A percentile compares a stretch with the other conserved stretches of the same genome.
Conservation (phyloP, 2,113 vertebrate species). For the Enhydra lutris region DNA sequence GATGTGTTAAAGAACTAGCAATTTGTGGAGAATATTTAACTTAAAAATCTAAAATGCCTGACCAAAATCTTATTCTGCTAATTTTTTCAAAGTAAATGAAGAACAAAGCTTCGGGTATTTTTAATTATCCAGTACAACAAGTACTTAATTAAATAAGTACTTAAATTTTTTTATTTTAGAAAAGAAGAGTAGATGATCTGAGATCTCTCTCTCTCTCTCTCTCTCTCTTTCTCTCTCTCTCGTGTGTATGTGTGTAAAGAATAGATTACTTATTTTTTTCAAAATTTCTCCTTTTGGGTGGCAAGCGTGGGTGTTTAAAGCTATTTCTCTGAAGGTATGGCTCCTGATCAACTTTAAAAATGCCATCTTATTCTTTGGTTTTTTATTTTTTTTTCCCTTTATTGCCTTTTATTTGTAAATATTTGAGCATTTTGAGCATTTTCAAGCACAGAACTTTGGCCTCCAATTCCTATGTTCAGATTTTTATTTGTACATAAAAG, state of each 20-base stretch:
- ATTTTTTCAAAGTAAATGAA: conserved; percentile 47
- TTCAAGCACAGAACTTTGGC: background rate
- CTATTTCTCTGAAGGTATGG: background rate
- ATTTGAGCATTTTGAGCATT: background rate
- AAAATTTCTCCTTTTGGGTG: conserved; percentile 6
- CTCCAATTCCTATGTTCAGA: conserved; percentile 10
- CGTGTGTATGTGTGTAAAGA: background rate
- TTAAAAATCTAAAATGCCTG: conserved; percentile 44
- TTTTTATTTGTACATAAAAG: conserved; percentile 42
- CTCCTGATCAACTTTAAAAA: background rate
- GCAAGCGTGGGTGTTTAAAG: background rate
- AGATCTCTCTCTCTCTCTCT: background rate
- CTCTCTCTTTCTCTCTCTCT: background rate
- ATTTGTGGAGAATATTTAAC: conserved; percentile 53
- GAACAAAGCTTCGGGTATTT: conserved; percentile 52
- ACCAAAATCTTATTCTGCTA: conserved; percentile 41
- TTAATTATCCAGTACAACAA: conserved; percentile 44
- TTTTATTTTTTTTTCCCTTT: background rate
- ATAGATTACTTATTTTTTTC: conserved; percentile 19
- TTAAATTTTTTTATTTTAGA: conserved; percentile 58
- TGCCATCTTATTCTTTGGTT: background rate
- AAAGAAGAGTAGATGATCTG: conserved; percentile 13
- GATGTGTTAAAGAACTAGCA: conserved; percentile 42
- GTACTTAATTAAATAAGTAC: too few species aligned
- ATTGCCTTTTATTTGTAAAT: background rate